phyloP scores from a whole-genome alignment of 2,113 vertebrate genomes.

The Otis tarda region DNA sequence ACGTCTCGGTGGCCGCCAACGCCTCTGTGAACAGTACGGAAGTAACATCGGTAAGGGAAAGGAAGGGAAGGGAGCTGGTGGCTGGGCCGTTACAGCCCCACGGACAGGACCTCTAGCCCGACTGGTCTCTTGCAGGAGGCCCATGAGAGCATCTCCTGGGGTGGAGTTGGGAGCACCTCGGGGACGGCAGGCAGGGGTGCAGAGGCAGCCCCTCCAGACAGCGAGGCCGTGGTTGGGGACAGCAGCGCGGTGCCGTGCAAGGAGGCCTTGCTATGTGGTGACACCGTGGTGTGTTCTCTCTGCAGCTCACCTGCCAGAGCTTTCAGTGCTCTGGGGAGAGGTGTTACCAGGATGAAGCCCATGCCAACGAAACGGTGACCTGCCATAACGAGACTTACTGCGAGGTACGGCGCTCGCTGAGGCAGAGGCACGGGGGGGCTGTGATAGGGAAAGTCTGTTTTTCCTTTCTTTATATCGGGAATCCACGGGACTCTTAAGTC shows the following conservation, averaged over 20 bases:
- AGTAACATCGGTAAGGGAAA: not conserved
- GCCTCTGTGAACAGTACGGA: not conserved
- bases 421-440: not conserved
- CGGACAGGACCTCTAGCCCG: accelerated
- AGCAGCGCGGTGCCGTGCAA: accelerated
- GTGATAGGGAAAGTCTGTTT: too few relatives aligned
- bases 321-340: conserved; percentile 25
- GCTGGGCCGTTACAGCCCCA: not conserved
- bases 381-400: not conserved
- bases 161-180: not conserved
- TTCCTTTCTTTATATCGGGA: not conserved
- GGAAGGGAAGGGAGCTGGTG: accelerated
- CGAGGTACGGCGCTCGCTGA: not conserved
- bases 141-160: not conserved
- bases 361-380: not conserved
- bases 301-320: conserved; percentile 39
- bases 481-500: accelerated
- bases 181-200: accelerated
- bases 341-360: conserved; percentile 17
- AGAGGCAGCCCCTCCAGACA: not conserved
- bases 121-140: not conserved
- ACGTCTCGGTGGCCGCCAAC: not conserved
- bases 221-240: accelerated
- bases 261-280: not conserved
- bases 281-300: not conserved